Percentiles rank a stretch among this genome's conserved stretches.
These are phyloP conservation scores for Poecile atricapillus DNA, from an alignment of 2,113 vertebrate genomes.

Conservation along the genomic window DNA sequence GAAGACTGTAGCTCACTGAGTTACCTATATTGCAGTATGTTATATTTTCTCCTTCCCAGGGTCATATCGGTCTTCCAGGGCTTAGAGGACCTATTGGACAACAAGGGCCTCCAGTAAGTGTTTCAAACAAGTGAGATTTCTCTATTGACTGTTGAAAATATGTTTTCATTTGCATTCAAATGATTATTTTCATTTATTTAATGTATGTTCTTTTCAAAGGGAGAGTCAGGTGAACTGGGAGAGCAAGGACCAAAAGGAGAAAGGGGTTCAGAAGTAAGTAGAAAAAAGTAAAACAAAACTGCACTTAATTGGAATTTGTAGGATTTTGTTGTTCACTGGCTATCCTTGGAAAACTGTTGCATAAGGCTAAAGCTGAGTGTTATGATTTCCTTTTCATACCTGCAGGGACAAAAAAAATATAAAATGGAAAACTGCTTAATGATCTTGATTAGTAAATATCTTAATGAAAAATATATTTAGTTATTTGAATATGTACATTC, in stretches of 20 bases:
- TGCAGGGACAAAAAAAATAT: background rate
- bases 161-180: background rate
- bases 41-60: conserved; percentile 75
- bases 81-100: conserved; percentile 86
- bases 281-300: background rate
- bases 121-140: conserved; percentile 4
- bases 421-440: background rate
- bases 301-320: background rate
- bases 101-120: conserved; percentile 90
- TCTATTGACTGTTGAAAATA: background rate
- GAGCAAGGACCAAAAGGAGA: conserved; percentile 86
- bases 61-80: conserved; percentile 82
- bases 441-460: background rate
- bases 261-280: conserved; percentile 81
- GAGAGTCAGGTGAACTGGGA: conserved; percentile 82
- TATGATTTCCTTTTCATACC: background rate
- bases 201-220: conserved; percentile 74
- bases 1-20: background rate
- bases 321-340: background rate
- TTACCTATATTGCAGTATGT: background rate
- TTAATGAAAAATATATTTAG: background rate
- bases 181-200: background rate
- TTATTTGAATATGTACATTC: background rate
- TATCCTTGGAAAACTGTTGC: background rate
- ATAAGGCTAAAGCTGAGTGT: background rate